These are phyloP conservation scores for Chydorus sphaericus DNA, from an alignment of 2,888 invertebrate species.

Conservation along the genomic window DNA sequence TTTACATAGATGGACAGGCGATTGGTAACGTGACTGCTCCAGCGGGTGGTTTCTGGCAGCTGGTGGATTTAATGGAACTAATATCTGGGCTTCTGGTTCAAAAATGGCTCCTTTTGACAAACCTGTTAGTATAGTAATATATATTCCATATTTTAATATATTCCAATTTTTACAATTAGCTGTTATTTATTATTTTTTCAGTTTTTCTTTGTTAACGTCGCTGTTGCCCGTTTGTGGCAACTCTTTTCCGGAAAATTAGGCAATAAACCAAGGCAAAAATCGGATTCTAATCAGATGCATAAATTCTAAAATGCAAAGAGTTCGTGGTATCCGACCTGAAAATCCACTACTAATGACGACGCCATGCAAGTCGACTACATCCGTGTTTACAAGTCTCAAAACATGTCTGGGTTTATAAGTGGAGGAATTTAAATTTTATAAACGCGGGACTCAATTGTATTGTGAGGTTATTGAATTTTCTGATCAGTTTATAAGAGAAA, in stretches of 20 bases:
- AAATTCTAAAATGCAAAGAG: constrained; percentile 12
- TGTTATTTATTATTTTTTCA: no score
- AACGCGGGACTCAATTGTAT: no score
- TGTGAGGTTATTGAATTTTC: no score
- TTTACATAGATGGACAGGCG: constrained; percentile 10
- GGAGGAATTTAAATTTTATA: no score
- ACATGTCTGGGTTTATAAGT: no score
- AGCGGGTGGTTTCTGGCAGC: constrained; percentile 15
- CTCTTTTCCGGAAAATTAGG: constrained; percentile 23
- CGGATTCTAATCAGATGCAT: constrained; percentile 10
- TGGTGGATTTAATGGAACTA: constrained; percentile 12
- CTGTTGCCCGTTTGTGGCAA: constrained; percentile 31
- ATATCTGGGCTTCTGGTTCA: constrained; percentile 14
- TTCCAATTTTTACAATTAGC: no score
- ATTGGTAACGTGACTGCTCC: constrained; percentile 12
- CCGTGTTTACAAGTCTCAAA: constrained; percentile 7
- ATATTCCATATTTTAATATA: no score
- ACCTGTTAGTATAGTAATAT: no score
- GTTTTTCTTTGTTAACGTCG: constrained; percentile 30
- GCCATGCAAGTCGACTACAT: constrained; percentile 16
- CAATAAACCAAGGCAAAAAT: constrained; percentile 20
- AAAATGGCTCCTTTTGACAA: constrained; percentile 17
- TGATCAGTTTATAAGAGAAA: no score
- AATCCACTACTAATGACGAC: constrained; percentile 2
- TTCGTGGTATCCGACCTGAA: constrained; percentile 14